phyloP scores from a whole-genome alignment of 2,888 invertebrate genomes.

The Andrena fulva region DNA sequence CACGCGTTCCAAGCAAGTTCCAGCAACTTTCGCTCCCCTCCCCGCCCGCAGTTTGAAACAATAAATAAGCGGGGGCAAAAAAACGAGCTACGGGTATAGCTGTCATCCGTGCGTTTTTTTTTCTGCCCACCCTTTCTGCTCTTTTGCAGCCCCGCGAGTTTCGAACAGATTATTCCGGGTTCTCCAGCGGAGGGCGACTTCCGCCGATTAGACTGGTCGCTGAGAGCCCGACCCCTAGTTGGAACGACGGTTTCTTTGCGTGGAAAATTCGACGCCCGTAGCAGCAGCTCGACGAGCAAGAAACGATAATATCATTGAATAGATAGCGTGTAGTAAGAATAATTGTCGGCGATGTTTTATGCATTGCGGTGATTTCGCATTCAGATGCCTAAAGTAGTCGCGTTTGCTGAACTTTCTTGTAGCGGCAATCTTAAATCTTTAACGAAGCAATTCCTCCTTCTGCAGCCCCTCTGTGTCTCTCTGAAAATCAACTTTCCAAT shows the following conservation, averaged over 20 bases:
- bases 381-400: slow-evolving; percentile 32
- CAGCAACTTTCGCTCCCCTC: slow-evolving; percentile 28
- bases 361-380: slow-evolving; percentile 49
- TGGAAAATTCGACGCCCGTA: slow-evolving; percentile 34
- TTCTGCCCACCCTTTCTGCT: not conserved
- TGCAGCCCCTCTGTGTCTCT: not conserved
- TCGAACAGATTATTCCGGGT: slow-evolving; percentile 40
- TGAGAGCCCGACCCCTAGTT: slow-evolving; percentile 1
- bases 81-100: slow-evolving; percentile 13
- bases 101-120: not conserved
- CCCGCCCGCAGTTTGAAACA: slow-evolving; percentile 29
- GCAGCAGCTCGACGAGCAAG: slow-evolving; percentile 30
- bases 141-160: slow-evolving; percentile 11
- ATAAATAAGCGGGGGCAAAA: slow-evolving; percentile 39
- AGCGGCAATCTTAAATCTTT: slow-evolving; percentile 29
- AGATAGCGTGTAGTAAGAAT: slow-evolving; percentile 54
- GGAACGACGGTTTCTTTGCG: slow-evolving; percentile 28
- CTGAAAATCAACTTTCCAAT: not conserved
- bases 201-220: slow-evolving; percentile 35
- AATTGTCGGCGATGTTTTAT: slow-evolving; percentile 52
- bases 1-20: slow-evolving; percentile 20
- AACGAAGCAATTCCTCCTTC: slow-evolving; percentile 20
- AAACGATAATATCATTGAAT: slow-evolving; percentile 39
- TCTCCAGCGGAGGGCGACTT: slow-evolving; percentile 11
- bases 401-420: slow-evolving; percentile 39